These are phyloP conservation scores for Beris chalybata DNA, from an alignment of 2,888 invertebrate genomes.

Conservation along the genomic window DNA sequence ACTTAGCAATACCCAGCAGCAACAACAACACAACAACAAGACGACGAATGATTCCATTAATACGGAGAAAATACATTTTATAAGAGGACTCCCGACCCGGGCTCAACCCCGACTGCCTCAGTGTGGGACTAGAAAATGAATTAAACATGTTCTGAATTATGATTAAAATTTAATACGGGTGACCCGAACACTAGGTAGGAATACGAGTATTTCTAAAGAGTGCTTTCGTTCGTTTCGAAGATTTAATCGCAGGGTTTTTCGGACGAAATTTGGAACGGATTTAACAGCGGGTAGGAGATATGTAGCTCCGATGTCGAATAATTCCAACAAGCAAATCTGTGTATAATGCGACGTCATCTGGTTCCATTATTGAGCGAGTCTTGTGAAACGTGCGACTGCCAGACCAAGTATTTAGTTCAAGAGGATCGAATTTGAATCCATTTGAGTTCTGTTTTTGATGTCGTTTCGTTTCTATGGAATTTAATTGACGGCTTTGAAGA, in stretches of 20 bases:
- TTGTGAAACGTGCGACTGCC: not conserved
- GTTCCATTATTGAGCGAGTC: not conserved
- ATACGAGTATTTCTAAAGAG: not conserved
- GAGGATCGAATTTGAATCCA: slow-evolving; percentile 3
- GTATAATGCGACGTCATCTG: slow-evolving; percentile 2
- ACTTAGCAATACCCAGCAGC: no score
- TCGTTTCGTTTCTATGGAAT: not conserved
- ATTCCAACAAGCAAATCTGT: no score
- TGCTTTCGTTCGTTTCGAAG: slow-evolving; percentile 1
- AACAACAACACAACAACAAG: no score
- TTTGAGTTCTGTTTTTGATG: not conserved
- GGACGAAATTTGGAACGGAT: not conserved
- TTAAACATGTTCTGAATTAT: slow-evolving; percentile 12
- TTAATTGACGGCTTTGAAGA: no score
- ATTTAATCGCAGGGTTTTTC: slow-evolving; percentile 7
- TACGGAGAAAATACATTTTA: no score
- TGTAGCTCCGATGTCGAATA: no score
- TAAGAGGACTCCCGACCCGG: no score
- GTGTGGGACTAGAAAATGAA: slow-evolving; percentile 9
- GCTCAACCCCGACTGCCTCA: no score
- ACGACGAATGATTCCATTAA: no score
- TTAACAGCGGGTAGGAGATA: slow-evolving; percentile 9
- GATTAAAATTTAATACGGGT: slow-evolving; percentile 14
- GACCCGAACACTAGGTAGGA: not conserved
- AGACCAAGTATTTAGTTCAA: not conserved